Evolutionary conservation across 2,113 vertebrate genomes (phyloP), one percentile per base, ranked within the genome.

Genomic region (Notarius lentiginosus): DNA sequence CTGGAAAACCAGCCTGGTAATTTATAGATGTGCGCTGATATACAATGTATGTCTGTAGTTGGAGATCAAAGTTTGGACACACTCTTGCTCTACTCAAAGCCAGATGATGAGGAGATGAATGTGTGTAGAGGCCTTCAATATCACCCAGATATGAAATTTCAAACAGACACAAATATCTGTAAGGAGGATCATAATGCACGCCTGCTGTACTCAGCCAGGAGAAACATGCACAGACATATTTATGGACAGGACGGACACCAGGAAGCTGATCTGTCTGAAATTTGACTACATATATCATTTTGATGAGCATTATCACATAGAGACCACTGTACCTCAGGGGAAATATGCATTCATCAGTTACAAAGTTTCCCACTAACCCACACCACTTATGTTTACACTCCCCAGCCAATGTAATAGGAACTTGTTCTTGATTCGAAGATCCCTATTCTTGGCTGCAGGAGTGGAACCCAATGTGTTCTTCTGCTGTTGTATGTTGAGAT

Each of bases 101-200:
- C 87, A 80, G 79, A 88, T 70, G 80, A 86, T 58, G 12, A 27
- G 41, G 58, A 80, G 72, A 63, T 7, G 65, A 61, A 55, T 53
- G 55, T 68, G 47, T 76, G 34, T 65, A 30, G 22, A 60, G n/a
- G 66, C 20, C 30, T 84, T 82, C n/a, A 60, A 53, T 75, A 84
- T 86, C 81, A 86, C 65, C 51, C 83, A 70, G 86, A 87, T 83
- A 84, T 82, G 84, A 90, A 22, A 86, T 90, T 86, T 84, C 75
- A 80, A 86, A 81, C 81, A 84, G 84, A 76, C 65, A 61, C 56
- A 58, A 75, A 76, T 76, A 86, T 89, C 66, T 86, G 72, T 30
- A 72, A 9, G 47, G 55, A 56, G 41, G 79, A 53, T 17, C 11
- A 11, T 15, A 51, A 76, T 20, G 17, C 61, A 49, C 58, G 1